phyloP scores from a whole-genome alignment of 2,888 invertebrate species.

The Temnothorax ravouxi region DNA sequence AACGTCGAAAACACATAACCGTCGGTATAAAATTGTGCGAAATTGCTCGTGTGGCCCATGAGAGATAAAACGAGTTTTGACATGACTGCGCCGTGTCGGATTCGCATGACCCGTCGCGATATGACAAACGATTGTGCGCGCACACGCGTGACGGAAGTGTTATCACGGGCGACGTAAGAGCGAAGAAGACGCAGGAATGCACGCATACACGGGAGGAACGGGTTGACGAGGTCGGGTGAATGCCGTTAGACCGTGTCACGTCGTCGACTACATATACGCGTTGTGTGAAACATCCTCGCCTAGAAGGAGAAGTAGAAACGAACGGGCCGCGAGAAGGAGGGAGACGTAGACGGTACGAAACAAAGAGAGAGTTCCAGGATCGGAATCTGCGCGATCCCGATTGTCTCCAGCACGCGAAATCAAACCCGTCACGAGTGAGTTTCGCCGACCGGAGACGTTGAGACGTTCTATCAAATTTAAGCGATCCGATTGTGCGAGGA shows the following conservation, averaged over 20 bases:
- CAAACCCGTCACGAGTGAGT: slow-evolving; percentile 46
- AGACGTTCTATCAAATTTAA: slow-evolving; percentile 30
- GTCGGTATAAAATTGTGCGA: slow-evolving; percentile 12
- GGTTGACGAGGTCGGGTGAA: slow-evolving; percentile 77
- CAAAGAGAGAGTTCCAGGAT: slow-evolving; percentile 62
- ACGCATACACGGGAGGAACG: slow-evolving; percentile 66
- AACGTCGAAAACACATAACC: not conserved
- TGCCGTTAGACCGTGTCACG: slow-evolving; percentile 80
- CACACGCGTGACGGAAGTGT: slow-evolving; percentile 45
- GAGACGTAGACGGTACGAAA: slow-evolving; percentile 48
- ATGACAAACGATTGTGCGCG: slow-evolving; percentile 40
- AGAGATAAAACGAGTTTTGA: slow-evolving; percentile 35
- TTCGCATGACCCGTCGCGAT: slow-evolving; percentile 27
- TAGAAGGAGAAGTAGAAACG: slow-evolving; percentile 41
- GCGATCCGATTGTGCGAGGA: not conserved
- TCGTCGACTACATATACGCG: slow-evolving; percentile 56
- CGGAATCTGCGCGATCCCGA: slow-evolving; percentile 63
- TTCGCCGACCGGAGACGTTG: not conserved
- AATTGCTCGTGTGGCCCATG: slow-evolving; percentile 12
- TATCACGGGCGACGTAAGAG: slow-evolving; percentile 53
- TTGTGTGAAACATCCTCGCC: slow-evolving; percentile 64
- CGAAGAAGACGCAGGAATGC: slow-evolving; percentile 71
- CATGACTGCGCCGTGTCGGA: slow-evolving; percentile 13
- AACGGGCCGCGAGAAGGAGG: slow-evolving; percentile 20
- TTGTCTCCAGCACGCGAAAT: slow-evolving; percentile 59